Evolutionary conservation across 1,140 invertebrate genomes (phyloP), one percentile per base, ranked within the genome.

Genomic region (Drosophila azteca): DNA sequence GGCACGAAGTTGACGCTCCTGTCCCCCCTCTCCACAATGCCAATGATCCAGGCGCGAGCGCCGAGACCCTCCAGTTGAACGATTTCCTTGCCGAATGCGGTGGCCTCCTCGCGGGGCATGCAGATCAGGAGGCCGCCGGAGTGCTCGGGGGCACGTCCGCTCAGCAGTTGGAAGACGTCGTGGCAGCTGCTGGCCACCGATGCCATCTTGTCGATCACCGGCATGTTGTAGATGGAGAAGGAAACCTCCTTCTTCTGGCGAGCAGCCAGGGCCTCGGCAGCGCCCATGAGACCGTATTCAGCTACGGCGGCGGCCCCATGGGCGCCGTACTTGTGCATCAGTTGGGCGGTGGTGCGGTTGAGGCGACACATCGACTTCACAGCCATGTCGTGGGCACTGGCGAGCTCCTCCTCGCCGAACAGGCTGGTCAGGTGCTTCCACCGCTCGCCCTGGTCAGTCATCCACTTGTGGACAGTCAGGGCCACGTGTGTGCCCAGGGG

Each of bases 281-380:
- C 98, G 6, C 98, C 98, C 11, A 99, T 92, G 0, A 99, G 92
- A 35, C 98, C 98, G 24, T 26, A 26, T 17, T 26, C 98, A 57
- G 98, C 99, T 0, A 99, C 96, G 92, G 99, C 98, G 29, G 98
- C 99, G 5, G 98, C 97, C 35, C 98, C 98, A 92, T 99, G 98
- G 3, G 98, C 98, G 92, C 98, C 98, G 91, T 99, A 99, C 91
- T 99, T 99, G 92, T 99, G 98, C 98, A 99, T 99, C 49, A 99
- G 93, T 67, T 96, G 93, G 6, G 98, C 97, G 79, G 97, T 97
- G 91, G 96, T 97, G 91, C 97, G 95, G 90, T 99, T 99, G 2
- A 99, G 93, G 24, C 24, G 24, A 26, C 24, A 26, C 24, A 26
- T 26, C 3, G 24, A 26, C 5, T 5, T 26, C 24, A 26, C 24